Base-by-base conservation (phyloP, 2,888 invertebrate species). In the Eurois occulta region DNA sequence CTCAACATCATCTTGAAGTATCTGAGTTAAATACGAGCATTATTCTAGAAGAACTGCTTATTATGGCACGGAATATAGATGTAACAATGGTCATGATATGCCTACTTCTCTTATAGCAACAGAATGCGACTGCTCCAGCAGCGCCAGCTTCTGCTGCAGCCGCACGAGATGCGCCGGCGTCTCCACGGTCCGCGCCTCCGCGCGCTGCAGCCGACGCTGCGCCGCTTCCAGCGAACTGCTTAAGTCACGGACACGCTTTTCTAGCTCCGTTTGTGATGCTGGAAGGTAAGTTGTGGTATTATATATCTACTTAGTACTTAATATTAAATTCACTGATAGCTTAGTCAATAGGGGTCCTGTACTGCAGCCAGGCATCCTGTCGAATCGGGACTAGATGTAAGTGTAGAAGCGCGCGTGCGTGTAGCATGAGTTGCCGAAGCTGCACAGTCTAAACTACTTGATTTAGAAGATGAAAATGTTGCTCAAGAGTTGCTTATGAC, bases 341-440 rank as follows among this genome's bases (percentile, higher is more conserved):
- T 21, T 18, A 48, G 48, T 48, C 18, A 46, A 46, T 99, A 62
- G 99, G 98, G 60, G 99, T 98, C 67, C 99, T 99, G 94, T 99
- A 99, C 88, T 98, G 98, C 90, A 99, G 97, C 28, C 99, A 0
- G 99, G 99, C 89, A 99, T 99, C 88, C 99, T 97, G 97, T 99
- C 99, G 97, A 99, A 99, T 91, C 99, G 97, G 70, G 99, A 99
- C 96, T 99, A 99, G 90, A 99, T 99, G 96, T 99, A 99, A 18
- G 99, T 99, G 97, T 99, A 99, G 79, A 99, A 98, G 91, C 99
- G 97, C 92, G 99, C 99, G 95, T 99, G 98, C 88, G 99, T 98
- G 96, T 99, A 99, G 95, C 99, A 99, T 75, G 99, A 99, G 94
- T 99, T 99, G 90, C 99, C 99, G 95, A 99, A 99, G 97, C 41